phyloP scores from a whole-genome alignment of 2,113 vertebrate genomes.

The Labrus mixtus region DNA sequence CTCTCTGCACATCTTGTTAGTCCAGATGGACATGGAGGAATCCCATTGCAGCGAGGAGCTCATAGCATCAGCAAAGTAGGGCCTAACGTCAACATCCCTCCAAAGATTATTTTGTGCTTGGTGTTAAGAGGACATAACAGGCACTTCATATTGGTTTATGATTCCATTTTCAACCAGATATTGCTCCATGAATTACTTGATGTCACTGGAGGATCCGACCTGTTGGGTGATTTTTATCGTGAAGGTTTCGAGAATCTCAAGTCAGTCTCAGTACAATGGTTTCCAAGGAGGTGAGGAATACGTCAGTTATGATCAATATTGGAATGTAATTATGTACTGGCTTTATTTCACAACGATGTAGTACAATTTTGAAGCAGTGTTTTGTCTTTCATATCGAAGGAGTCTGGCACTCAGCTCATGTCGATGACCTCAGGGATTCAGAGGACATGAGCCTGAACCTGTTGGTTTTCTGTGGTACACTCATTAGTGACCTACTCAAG shows the following conservation, averaged over 20 bases:
- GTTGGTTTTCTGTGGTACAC: conserved; percentile 74
- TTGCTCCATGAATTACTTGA: conserved; percentile 83
- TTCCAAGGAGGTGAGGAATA: conserved; percentile 82
- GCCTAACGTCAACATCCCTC: not conserved
- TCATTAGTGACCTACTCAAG: conserved; percentile 77
- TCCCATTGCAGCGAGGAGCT: conserved; percentile 80
- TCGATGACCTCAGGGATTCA: conserved; percentile 83
- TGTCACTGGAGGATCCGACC: conserved; percentile 45
- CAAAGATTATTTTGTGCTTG: not conserved
- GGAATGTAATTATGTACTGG: rapidly evolving
- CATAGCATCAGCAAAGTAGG: conserved; percentile 84
- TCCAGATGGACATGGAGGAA: conserved; percentile 84
- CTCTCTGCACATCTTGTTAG: conserved; percentile 68
- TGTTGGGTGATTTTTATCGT: conserved; percentile 80
- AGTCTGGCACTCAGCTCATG: conserved; percentile 80
- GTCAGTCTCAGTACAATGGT: conserved; percentile 78
- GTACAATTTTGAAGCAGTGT: not conserved
- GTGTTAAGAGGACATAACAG: not conserved
- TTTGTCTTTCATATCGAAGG: conserved; percentile 59
- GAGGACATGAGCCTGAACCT: conserved; percentile 82
- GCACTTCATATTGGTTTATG: not conserved
- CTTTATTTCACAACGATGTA: rapidly evolving
- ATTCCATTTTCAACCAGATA: conserved; percentile 66
- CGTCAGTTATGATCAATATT: not conserved
- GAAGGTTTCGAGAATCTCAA: conserved; percentile 79